Evolutionary conservation across 1,140 invertebrate species (phyloP).

Genomic region (Cydia amplana): DNA sequence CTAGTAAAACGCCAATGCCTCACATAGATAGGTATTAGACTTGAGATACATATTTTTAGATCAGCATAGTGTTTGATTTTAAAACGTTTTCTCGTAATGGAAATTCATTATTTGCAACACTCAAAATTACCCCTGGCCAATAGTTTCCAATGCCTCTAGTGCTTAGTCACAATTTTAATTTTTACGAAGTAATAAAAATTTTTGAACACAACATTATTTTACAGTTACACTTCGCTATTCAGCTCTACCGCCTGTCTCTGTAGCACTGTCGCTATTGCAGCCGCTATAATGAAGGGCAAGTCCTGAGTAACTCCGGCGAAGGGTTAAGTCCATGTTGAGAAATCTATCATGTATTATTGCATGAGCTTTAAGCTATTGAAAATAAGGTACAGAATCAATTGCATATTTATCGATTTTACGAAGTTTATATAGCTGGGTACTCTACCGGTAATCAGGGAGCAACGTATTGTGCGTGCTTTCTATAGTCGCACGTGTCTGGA

Average conservation of each 20-base stretch:
- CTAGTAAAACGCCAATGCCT: background rate
- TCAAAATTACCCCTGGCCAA: too few species aligned
- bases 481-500: slow-evolving; percentile 17
- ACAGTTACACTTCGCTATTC: background rate
- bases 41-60: too few species aligned
- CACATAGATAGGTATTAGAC: too few species aligned
- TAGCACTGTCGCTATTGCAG: background rate
- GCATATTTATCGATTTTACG: background rate
- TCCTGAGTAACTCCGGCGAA: background rate
- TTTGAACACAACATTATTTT: background rate
- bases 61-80: too few species aligned
- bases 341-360: background rate
- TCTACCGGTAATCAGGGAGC: slow-evolving; percentile 14
- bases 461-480: slow-evolving; percentile 24
- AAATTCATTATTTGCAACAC: too few species aligned
- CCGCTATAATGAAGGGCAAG: slow-evolving; percentile 7
- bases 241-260: background rate
- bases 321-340: background rate
- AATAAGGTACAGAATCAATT: background rate
- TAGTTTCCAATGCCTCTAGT: too few species aligned
- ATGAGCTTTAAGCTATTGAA: background rate
- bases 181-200: background rate
- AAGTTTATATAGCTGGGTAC: background rate
- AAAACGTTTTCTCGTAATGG: too few species aligned
- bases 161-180: too few species aligned